These are phyloP conservation scores for Aphelenchoides bicaudatus DNA, from an alignment of 2,888 invertebrate genomes.

Conservation along the genomic window DNA sequence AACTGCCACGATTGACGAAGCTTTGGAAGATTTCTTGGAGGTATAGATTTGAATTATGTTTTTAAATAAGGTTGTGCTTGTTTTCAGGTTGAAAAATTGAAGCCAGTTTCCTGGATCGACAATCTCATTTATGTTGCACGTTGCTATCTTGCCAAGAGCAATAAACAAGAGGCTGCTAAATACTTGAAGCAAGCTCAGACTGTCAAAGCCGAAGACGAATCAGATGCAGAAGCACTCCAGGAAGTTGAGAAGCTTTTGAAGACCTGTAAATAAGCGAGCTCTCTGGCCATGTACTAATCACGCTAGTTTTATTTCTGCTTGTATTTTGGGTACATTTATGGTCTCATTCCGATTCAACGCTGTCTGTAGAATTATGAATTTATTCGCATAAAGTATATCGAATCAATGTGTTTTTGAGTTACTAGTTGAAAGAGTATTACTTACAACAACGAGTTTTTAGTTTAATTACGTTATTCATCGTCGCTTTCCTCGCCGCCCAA, in stretches of 20 bases:
- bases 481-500: background rate
- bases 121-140: constrained; percentile 63
- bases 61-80: background rate
- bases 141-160: constrained; percentile 44
- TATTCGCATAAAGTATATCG: no score
- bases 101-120: constrained; percentile 62
- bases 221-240: constrained; percentile 25
- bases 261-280: no score
- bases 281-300: no score
- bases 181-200: constrained; percentile 38
- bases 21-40: constrained; percentile 29
- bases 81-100: constrained; percentile 25
- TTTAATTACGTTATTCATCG: no score
- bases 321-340: no score
- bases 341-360: no score
- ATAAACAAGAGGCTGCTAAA: constrained; percentile 45
- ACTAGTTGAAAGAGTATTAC: no score
- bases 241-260: constrained; percentile 31
- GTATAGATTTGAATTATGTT: constrained; percentile 18
- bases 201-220: constrained; percentile 26
- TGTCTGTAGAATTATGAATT: no score
- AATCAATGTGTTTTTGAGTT: no score
- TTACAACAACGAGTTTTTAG: no score
- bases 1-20: constrained; percentile 39
- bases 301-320: no score